phyloP scores from a whole-genome alignment of 2,113 vertebrate species.

The Leptobrachium ailaonicum region DNA sequence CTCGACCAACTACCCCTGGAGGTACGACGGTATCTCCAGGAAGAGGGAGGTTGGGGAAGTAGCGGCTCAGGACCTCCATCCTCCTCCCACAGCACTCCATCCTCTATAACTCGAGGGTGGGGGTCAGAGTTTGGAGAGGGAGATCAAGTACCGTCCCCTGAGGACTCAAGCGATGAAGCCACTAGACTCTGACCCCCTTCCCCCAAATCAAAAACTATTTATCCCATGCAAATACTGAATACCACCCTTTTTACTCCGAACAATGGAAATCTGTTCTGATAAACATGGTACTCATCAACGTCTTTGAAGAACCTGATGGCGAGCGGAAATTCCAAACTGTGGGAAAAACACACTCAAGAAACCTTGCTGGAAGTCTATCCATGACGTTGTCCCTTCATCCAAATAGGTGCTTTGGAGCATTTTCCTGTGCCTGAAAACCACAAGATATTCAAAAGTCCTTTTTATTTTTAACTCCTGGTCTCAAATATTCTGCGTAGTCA shows the following conservation, averaged over 20 bases:
- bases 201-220: not conserved
- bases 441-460: not conserved
- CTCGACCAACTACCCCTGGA: conserved; percentile 69
- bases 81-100: conserved; percentile 57
- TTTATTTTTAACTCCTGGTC: not conserved
- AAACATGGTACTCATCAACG: not conserved
- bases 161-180: conserved; percentile 27
- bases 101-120: conserved; percentile 13
- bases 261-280: not conserved
- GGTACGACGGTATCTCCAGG: conserved; percentile 71
- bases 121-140: conserved; percentile 61
- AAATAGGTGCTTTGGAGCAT: too few species aligned
- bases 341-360: too few species aligned
- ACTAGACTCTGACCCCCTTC: conserved; percentile 60
- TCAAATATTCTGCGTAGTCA: conserved; percentile 14
- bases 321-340: too few species aligned
- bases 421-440: not conserved
- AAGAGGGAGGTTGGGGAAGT: conserved; percentile 61
- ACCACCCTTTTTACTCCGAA: conserved; percentile 27
- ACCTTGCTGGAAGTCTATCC: too few species aligned
- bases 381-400: too few species aligned
- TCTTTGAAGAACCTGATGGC: not conserved
- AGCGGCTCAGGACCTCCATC: conserved; percentile 60
- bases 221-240: conserved; percentile 48
- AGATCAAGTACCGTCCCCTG: conserved; percentile 54